A percentile compares a stretch with the other conserved stretches of the same genome.
phyloP scores from a whole-genome alignment of 1,140 invertebrate species.

The Chironomus striatipennis region DNA sequence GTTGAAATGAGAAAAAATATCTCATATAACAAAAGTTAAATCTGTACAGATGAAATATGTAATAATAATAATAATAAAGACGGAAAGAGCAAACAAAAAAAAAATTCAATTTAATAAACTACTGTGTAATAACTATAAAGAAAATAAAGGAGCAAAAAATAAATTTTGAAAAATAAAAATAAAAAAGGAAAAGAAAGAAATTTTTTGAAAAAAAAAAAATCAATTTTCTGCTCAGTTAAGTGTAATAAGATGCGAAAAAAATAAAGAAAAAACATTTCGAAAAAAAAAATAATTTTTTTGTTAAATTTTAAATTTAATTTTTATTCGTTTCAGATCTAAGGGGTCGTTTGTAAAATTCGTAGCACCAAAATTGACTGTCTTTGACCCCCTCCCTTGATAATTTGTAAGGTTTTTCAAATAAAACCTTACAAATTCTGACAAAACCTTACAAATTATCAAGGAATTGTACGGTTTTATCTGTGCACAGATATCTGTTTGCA shows the following conservation, averaged over 20 bases:
- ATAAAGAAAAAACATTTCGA: conserved; percentile 4
- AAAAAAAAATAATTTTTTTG: background rate
- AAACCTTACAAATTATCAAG: no score
- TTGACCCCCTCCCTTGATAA: no score
- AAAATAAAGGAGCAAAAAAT: background rate
- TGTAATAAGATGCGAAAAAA: background rate
- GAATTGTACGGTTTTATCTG: no score
- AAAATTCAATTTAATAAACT: conserved; percentile 9
- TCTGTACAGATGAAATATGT: background rate
- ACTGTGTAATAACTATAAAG: conserved; percentile 7
- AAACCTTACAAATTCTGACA: no score
- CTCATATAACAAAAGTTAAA: background rate
- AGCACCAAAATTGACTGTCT: no score
- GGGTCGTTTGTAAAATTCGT: no score
- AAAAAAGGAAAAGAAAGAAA: background rate
- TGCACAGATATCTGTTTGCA: no score
- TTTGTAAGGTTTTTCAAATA: no score
- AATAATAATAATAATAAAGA: no score
- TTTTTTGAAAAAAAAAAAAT: background rate
- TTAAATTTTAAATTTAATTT: no score
- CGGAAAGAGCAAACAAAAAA: background rate
- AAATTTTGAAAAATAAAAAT: background rate
- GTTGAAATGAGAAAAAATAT: background rate
- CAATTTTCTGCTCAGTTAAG: conserved; percentile 1
- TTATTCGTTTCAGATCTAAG: no score